These are phyloP conservation scores for Pachycephala philippinensis DNA, from an alignment of 2,113 vertebrate genomes.

Conservation along the genomic window DNA sequence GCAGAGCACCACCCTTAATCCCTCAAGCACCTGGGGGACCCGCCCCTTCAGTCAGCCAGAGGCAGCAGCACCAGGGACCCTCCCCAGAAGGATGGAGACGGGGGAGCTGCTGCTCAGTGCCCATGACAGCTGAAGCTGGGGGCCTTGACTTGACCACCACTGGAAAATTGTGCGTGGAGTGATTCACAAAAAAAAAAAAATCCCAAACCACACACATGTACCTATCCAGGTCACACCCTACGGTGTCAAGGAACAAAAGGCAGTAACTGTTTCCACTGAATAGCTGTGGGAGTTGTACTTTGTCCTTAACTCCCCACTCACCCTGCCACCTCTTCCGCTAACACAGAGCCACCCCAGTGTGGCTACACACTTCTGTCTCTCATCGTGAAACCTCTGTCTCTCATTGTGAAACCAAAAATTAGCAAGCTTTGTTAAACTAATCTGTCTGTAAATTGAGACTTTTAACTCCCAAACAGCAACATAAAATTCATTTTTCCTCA, in stretches of 20 bases:
- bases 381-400: neutral
- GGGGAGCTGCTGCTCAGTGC: neutral
- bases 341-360: neutral
- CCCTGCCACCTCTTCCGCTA: neutral
- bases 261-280: neutral
- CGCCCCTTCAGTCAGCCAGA: neutral
- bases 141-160: neutral
- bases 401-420: neutral
- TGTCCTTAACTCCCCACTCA: neutral
- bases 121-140: neutral
- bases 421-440: neutral
- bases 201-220: neutral
- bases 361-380: neutral
- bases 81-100: accelerated
- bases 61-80: neutral
- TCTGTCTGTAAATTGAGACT: neutral
- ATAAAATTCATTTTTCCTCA: neutral
- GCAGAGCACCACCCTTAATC: neutral
- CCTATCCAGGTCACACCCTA: neutral
- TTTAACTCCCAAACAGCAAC: neutral
- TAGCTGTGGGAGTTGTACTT: neutral
- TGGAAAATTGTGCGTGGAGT: neutral
- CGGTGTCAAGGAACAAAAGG: neutral
- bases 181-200: neutral
- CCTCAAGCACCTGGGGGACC: neutral